A percentile compares a stretch with the other conserved stretches of the same genome.
phyloP scores from a whole-genome alignment of 2,113 vertebrate genomes.

The Synodontis membranacea region DNA sequence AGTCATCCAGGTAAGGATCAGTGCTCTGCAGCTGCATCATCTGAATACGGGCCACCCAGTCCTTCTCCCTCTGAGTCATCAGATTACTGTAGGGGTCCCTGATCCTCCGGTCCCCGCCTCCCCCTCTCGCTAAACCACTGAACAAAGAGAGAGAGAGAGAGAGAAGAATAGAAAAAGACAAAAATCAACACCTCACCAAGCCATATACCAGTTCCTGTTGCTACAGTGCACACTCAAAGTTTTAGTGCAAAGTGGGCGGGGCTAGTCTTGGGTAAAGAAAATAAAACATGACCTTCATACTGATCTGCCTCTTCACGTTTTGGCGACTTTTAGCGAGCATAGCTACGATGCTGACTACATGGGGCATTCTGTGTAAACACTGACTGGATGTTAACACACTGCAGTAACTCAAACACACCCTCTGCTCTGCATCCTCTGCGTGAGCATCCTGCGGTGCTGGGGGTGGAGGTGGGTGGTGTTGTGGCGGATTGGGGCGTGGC shows the following conservation, averaged over 20 bases:
- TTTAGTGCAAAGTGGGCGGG: not conserved
- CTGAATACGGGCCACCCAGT: constrained; percentile 97
- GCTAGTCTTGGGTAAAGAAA: not conserved
- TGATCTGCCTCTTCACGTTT: not conserved
- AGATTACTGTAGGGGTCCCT: constrained; percentile 93
- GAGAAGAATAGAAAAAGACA: not conserved
- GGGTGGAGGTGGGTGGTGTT: constrained; percentile 95
- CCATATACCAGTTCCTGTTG: not conserved
- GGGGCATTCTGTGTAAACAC: not conserved
- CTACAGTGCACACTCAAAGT: not conserved
- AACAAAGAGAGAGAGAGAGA: constrained; percentile 59
- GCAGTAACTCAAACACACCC: constrained; percentile 59
- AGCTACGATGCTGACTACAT: too few species aligned
- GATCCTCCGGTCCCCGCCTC: constrained; percentile 78
- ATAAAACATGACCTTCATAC: not conserved
- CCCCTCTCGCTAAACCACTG: constrained; percentile 74
- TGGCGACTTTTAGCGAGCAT: too few species aligned
- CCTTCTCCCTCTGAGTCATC: constrained; percentile 95
- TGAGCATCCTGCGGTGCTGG: constrained; percentile 89
- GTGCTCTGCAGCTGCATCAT: constrained; percentile 99
- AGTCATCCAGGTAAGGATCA: constrained; percentile 95
- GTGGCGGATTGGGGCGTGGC: constrained; percentile 78
- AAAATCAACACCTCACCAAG: not conserved
- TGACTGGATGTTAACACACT: not conserved
- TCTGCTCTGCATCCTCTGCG: constrained; percentile 88